Percentiles rank a stretch among this genome's conserved stretches.
Conservation (phyloP, 1,140 invertebrate genomes). For the Nasonia longicornis region DNA sequence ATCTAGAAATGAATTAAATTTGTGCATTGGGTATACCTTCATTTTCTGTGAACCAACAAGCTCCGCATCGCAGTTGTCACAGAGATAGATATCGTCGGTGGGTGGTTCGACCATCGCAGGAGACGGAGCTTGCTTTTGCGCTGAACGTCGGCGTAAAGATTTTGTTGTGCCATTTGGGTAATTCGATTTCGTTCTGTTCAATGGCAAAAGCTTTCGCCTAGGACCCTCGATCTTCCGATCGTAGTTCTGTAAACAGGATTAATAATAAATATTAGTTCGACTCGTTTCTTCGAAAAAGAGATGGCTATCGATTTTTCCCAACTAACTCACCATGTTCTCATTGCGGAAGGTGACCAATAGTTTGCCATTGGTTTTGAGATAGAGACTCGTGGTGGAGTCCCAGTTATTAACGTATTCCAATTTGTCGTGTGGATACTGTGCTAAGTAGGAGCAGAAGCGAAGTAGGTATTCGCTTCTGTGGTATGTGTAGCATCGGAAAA, state of each 20-base stretch:
- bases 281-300: not conserved
- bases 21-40: conserved; percentile 64
- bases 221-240: conserved; percentile 61
- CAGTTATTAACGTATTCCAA: conserved; percentile 79
- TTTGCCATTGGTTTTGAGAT: conserved; percentile 74
- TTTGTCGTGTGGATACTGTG: conserved; percentile 74
- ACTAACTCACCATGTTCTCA: conserved; percentile 74
- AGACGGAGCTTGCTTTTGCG: conserved; percentile 58
- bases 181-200: conserved; percentile 54
- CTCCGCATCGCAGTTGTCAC: conserved; percentile 80
- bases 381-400: conserved; percentile 80
- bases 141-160: conserved; percentile 49
- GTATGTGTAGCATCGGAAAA: conserved; percentile 78
- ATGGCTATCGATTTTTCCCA: conserved; percentile 12
- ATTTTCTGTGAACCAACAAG: conserved; percentile 71
- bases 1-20: not conserved
- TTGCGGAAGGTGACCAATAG: conserved; percentile 81
- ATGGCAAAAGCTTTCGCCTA: conserved; percentile 59
- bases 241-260: conserved; percentile 58
- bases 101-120: conserved; percentile 70
- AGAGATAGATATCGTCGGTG: conserved; percentile 77
- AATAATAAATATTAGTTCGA: not conserved
- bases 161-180: conserved; percentile 55
- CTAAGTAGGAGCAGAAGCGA: conserved; percentile 77
- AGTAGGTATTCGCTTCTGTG: conserved; percentile 79